Evolutionary conservation across 2,888 invertebrate genomes (phyloP), one percentile per base, ranked within the genome.

Genomic region (Uloborus plumipes): DNA sequence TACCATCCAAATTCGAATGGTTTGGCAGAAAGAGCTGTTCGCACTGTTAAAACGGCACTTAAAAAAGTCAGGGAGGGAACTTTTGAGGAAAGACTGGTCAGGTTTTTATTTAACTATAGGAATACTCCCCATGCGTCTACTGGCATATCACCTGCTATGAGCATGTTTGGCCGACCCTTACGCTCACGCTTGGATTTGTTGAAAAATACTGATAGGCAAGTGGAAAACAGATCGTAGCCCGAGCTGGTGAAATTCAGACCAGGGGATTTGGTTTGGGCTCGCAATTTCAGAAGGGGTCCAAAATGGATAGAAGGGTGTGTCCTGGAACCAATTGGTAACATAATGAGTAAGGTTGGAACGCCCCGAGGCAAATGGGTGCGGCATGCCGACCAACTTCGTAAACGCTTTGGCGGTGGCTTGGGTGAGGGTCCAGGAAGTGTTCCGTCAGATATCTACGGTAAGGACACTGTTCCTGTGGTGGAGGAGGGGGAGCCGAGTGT

Each of bases 1-100:
- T 88, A 84, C 62, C 87, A 87, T 78, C 87, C 87, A 0, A 85
- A 85, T 39, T 84, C 84, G 13, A 88, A 88, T 70, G 87, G 88
- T 1, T 78, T 85, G 49, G 88, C 86, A 2, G 87, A 39, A 39
- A 39, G 39, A 39, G 39, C 39, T 39, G 61, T 61, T 22, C 39
- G 61, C 0, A 61, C 72, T 0, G 53, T 61, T 50, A 72, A 72
- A 61, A 47, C 49, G 3, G n/a, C 72, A 9, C 13, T 61, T 7
- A 47, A 22, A 47, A 72, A 61, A 22, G n/a, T 15, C 14, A 20
- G n/a, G 16, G 26, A 3, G 16, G 67, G 70, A 31, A 39, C 26
- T 4, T 58, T 70, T 20, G 47, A 70, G 18, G 31, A 70, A 16
- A 18, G 70, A 22, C 59, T 70, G 9, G 70, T 13, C 16, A 22